These are phyloP conservation scores for Chlorospingus semifuscus DNA, from an alignment of 2,797 vertebrate genomes.

Conservation along the genomic window DNA sequence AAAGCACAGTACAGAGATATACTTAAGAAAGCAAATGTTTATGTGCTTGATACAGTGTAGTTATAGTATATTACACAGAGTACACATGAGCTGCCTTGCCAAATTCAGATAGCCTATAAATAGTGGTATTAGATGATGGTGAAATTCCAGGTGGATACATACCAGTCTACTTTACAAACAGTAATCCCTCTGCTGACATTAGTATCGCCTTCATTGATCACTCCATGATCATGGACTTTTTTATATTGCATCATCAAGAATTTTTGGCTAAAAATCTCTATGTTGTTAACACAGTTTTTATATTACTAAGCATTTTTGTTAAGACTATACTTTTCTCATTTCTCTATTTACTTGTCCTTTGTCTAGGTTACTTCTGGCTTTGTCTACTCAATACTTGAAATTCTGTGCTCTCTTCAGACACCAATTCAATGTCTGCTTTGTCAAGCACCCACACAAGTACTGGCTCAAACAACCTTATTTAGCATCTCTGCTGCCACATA, in stretches of 20 bases:
- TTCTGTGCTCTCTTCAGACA: not conserved
- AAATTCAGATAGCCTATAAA: conserved; percentile 44
- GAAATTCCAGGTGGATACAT: not conserved
- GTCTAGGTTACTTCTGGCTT: not conserved
- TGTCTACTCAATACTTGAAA: not conserved
- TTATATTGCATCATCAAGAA: not conserved
- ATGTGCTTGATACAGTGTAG: not conserved
- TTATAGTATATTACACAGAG: not conserved
- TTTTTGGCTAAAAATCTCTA: not conserved
- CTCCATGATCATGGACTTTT: not conserved
- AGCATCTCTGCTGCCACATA: not conserved
- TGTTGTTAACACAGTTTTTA: not conserved
- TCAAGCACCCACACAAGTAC: not conserved
- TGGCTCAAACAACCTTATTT: not conserved
- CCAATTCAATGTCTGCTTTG: not conserved
- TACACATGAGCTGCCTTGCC: not conserved
- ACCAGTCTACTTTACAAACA: not conserved
- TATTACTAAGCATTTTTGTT: not conserved
- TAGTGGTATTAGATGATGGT: not conserved
- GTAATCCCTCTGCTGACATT: not conserved
- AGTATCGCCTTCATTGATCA: not conserved
- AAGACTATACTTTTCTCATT: not conserved
- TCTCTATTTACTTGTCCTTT: not conserved
- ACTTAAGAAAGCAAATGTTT: not conserved
- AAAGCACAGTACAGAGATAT: not conserved